Conservation (phyloP, 2,797 vertebrate species). For the Anolis apletophallus region DNA sequence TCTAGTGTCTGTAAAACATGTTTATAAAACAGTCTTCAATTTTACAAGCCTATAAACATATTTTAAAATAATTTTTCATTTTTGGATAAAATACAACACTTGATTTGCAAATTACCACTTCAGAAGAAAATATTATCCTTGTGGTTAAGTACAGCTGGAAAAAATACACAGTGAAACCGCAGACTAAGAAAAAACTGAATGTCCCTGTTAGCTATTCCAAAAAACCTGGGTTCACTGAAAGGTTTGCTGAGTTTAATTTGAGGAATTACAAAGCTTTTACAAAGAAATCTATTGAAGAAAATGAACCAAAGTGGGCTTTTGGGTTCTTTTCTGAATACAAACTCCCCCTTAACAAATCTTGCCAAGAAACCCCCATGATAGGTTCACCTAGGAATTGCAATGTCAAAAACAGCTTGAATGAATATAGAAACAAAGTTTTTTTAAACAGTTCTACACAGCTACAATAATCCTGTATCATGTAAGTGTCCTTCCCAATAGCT, state of each 20-base stretch:
- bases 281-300: background rate
- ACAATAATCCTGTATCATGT: too few species aligned
- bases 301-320: background rate
- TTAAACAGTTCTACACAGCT: too few species aligned
- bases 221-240: background rate
- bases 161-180: constrained; percentile 15
- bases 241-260: background rate
- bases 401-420: too few species aligned
- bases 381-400: too few species aligned
- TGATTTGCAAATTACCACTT: background rate
- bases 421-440: too few species aligned
- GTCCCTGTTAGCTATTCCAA: background rate
- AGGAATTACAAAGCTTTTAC: background rate
- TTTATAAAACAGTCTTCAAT: background rate
- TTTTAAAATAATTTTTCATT: constrained; percentile 8
- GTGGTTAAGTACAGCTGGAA: constrained; percentile 4
- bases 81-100: constrained; percentile 25
- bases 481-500: too few species aligned
- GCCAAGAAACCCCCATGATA: too few species aligned
- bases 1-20: background rate
- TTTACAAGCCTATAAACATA: constrained; percentile 21
- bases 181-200: constrained; percentile 11
- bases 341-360: too few species aligned
- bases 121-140: background rate
- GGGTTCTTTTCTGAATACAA: background rate